phyloP scores from a whole-genome alignment of 2,797 vertebrate genomes.

The Muscicapa striata region DNA sequence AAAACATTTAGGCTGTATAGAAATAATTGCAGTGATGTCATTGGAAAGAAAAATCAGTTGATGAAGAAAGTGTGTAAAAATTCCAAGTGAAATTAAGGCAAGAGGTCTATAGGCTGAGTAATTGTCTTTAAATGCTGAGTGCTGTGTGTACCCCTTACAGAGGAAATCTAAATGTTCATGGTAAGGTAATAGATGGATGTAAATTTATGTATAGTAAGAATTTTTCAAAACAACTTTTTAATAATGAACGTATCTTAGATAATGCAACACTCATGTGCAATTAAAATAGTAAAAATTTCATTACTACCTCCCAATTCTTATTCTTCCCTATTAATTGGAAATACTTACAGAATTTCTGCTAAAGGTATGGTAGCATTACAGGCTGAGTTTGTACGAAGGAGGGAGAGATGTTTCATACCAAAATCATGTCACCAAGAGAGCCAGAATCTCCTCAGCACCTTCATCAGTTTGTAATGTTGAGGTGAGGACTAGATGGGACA shows the following conservation, averaged over 20 bases:
- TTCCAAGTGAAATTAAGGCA: background rate
- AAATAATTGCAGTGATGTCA: conserved; percentile 13
- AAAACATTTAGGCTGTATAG: background rate
- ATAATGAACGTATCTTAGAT: background rate
- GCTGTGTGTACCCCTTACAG: background rate
- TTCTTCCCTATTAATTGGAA: background rate
- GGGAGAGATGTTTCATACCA: background rate
- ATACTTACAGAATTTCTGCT: background rate
- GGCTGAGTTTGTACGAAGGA: background rate
- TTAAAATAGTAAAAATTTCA: background rate
- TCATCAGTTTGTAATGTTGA: background rate
- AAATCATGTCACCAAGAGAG: background rate
- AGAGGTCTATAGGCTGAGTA: background rate
- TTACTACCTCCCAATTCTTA: background rate
- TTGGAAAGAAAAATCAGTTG: background rate
- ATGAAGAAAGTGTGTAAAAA: background rate
- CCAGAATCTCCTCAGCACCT: background rate
- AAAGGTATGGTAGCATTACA: background rate
- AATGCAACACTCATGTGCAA: background rate
- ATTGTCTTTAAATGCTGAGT: background rate
- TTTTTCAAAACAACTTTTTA: background rate
- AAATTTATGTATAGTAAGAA: background rate
- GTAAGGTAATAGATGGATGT: background rate
- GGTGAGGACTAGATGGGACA: background rate
- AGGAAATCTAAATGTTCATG: background rate